phyloP scores from a whole-genome alignment of 2,888 invertebrate species.

The Bellardia bayeri region DNA sequence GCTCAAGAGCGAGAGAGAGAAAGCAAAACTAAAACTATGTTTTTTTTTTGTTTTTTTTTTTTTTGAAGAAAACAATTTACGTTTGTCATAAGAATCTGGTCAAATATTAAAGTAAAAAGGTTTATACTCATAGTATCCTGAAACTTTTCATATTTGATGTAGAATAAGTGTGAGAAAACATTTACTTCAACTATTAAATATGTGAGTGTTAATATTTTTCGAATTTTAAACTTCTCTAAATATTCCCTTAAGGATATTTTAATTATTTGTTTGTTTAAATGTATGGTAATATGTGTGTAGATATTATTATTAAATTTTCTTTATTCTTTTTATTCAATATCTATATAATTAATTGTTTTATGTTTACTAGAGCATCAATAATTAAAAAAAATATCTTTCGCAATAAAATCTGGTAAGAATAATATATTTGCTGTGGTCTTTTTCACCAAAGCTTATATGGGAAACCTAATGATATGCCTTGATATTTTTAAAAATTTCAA shows the following conservation, averaged over 20 bases:
- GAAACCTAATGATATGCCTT: too few species aligned
- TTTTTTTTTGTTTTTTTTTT: not conserved
- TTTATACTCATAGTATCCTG: conserved; percentile 10
- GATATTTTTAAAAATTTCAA: too few species aligned
- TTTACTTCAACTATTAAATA: too few species aligned
- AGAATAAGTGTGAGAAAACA: not conserved
- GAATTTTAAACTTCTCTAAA: conserved; percentile 55
- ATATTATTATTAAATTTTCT: conserved; percentile 5
- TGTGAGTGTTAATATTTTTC: conserved; percentile 41
- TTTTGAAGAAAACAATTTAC: not conserved
- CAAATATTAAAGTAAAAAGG: conserved; percentile 50
- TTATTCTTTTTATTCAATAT: not conserved
- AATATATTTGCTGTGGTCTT: too few species aligned
- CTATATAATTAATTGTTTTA: conserved; percentile 3
- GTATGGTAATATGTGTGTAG: not conserved
- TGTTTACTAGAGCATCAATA: conserved; percentile 9
- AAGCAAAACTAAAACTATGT: not conserved
- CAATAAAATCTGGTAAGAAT: not conserved
- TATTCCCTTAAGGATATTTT: conserved; percentile 62
- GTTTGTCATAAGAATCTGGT: conserved; percentile 52
- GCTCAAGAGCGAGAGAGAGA: conserved; percentile 4
- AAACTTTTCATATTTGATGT: conserved; percentile 27
- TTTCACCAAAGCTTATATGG: too few species aligned
- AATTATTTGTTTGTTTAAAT: not conserved
- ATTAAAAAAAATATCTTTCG: not conserved